Base-by-base conservation (phyloP, 2,797 vertebrate genomes). In the Leptatherina wallacei region DNA sequence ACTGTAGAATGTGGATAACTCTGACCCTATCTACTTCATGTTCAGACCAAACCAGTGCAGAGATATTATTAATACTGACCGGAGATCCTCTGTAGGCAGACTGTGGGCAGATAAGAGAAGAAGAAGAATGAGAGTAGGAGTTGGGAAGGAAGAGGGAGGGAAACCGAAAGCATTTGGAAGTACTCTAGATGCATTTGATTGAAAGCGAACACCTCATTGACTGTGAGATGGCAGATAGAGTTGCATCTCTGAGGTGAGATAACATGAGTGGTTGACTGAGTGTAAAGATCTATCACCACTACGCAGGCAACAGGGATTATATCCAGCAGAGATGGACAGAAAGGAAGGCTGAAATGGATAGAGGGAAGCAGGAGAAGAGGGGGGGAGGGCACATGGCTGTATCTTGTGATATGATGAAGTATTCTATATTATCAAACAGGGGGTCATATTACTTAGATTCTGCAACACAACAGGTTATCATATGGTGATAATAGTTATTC, bases 61-160 rank as follows among this genome's bases (percentile, higher is more conserved):
- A 61, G 78, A 75, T 29, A 33, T 63, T 71, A 79, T 83, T 71
- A 69, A 88, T 95, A 99, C 98, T 96, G 94, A 99, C 97, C 97
- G 98, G 97, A 86, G 97, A 99, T 96, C 98, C 97, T 97, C 98
- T 96, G 95, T 96, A 97, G 77, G 96, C 79, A 85, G 98, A 99
- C 98, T 99, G 90, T 63, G 73, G 36, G 76, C 36, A 89, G 76
- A 86, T 85, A 81, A 82, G 67, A 85, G 69, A 81, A 78, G 49
- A 69, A 51, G 32, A 56, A 72, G 59, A 35, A 44, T 61, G 58
- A 69, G 27, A 47, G 54, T 65, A 52, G 30, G 35, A 74, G 61
- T 24, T 67, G 54, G 61, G 57, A 42, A 52, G 20, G 33, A 22
- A 35, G 51, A 54, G 27, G 24, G 59, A 51, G 51, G 52, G 52